Evolutionary conservation across 2,888 invertebrate genomes (phyloP), one percentile per base, ranked within the genome.

Genomic region (Lacanobia oleracea): DNA sequence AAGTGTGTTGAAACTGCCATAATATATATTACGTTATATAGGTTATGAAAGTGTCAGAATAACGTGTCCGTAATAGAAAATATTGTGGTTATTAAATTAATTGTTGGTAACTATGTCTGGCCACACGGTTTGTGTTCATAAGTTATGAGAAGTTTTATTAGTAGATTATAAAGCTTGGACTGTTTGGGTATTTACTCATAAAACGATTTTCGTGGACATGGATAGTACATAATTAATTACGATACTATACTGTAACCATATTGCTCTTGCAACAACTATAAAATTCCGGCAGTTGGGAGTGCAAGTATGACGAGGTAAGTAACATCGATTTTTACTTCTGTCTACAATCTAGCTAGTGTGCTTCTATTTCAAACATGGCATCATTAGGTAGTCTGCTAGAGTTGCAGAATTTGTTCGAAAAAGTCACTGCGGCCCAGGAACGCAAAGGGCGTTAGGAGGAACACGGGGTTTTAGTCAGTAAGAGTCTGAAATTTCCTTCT

Each of bases 31-130:
- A 84, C 80, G 72, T 73, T 82, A 84, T 84, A 81, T 82, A 67
- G 81, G 72, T 88, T 87, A 87, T 85, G 87, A 88, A 89, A 87
- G 87, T 88, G 89, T 88, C 86, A 88, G 87, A 87, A 83, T 83
- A 84, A 85, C 84, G 81, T 79, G 72, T 85, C 79, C 84, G 83
- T 88, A 87, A 89, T 88, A 87, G 85, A 86, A 86, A 84, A 85
- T 84, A 80, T 72, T 75, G 81, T 81, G 76, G 81, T 82, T 86
- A 88, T 88, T 82, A 83, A 81, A 75, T 79, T 79, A 78, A 79
- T 78, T 79, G 61, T 79, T 69, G 53, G 78, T 80, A 81, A 77
- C 73, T 69, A 73, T 56, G 70, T 73, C 67, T 65, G 83, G 68
- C 86, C 73, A 77, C 82, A 82, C 78, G 61, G 65, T 74, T 60